Conservation (phyloP, 2,113 vertebrate genomes). For the Lipotes vexillifer region DNA sequence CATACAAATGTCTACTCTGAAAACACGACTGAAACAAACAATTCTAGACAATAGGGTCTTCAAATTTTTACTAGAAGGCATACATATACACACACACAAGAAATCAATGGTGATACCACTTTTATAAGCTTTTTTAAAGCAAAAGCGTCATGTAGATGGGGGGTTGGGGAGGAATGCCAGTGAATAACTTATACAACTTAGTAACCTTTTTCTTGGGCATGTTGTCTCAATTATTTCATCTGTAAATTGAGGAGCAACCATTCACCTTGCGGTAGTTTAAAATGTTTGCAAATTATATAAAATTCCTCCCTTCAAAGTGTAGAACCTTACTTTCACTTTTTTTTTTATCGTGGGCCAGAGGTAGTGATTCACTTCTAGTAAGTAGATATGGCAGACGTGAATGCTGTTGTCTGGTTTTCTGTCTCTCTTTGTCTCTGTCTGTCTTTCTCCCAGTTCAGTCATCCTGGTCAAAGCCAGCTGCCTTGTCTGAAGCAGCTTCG, state of each 20-base stretch:
- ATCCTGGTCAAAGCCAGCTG: not conserved
- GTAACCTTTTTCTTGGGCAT: not conserved
- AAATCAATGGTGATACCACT: not conserved
- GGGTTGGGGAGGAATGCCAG: not conserved
- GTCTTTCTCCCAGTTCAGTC: not conserved
- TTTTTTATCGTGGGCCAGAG: not conserved
- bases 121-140: not conserved
- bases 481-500: not conserved
- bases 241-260: not conserved
- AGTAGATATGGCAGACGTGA: not conserved
- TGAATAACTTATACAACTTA: not conserved
- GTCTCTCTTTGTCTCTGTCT: not conserved
- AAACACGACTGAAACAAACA: not conserved
- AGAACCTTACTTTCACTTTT: not conserved
- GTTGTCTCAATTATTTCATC: not conserved
- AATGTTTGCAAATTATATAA: not conserved
- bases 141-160: not conserved
- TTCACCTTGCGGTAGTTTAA: not conserved
- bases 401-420: not conserved
- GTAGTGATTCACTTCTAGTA: not conserved
- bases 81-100: not conserved
- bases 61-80: not conserved
- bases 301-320: not conserved
- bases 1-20: constrained; percentile 32
- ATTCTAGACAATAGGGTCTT: constrained; percentile 14